Percentiles rank a stretch among this genome's conserved stretches.
Conservation (phyloP, 2,888 invertebrate genomes). For the Keiferia lycopersicella region DNA sequence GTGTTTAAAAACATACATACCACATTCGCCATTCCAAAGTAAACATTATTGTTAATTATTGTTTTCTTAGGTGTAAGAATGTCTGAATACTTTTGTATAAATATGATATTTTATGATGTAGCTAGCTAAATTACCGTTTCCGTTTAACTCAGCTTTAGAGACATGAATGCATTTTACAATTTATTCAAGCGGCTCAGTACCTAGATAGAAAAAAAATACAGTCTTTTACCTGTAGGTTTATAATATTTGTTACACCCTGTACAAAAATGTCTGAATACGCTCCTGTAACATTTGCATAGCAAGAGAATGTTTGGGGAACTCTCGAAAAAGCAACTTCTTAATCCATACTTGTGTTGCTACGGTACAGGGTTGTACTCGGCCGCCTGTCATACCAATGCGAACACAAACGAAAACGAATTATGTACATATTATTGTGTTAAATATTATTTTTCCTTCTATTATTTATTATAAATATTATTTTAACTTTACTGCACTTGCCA, state of each 20-base stretch:
- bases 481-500: no score
- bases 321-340: constrained; percentile 62
- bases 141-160: no score
- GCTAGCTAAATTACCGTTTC: no score
- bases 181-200: no score
- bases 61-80: neutral
- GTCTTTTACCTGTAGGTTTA: no score
- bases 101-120: no score
- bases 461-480: no score
- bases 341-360: constrained; percentile 39
- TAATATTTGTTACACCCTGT: constrained; percentile 8
- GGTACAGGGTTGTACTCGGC: constrained; percentile 34
- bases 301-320: constrained; percentile 45
- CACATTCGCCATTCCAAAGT: neutral
- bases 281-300: constrained; percentile 43
- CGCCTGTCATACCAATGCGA: constrained; percentile 39
- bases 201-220: no score
- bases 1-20: neutral
- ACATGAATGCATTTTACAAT: no score
- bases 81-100: no score
- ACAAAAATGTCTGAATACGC: constrained; percentile 1
- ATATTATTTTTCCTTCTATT: no score
- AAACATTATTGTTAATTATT: neutral
- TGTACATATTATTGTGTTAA: no score
- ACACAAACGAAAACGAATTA: neutral